These are phyloP conservation scores for Agrotis clavis DNA, from an alignment of 2,888 invertebrate species.

Conservation along the genomic window DNA sequence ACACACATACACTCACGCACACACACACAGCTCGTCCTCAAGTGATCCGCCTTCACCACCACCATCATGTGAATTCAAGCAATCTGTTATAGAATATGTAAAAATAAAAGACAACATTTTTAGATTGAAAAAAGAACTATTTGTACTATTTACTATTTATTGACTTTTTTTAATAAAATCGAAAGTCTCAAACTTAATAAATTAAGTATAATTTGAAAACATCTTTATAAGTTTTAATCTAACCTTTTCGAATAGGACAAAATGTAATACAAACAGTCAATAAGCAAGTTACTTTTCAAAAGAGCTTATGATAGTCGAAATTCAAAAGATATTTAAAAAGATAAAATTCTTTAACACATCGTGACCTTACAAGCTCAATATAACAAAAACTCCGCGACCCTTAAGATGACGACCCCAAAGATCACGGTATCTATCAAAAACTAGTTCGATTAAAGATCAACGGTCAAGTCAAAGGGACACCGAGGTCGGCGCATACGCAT, in stretches of 20 bases:
- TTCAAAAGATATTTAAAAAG: not conserved
- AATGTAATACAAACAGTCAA: not conserved
- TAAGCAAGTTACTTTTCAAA: not conserved
- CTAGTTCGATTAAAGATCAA: conserved; percentile 80
- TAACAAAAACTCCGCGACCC: conserved; percentile 19
- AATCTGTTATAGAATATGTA: conserved; percentile 75
- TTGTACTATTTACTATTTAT: too few species aligned
- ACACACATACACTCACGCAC: conserved; percentile 70
- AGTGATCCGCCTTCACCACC: conserved; percentile 87
- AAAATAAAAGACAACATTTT: conserved; percentile 28
- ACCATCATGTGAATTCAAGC: conserved; percentile 86
- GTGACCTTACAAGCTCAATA: conserved; percentile 14
- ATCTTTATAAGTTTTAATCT: too few species aligned
- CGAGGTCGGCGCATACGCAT: conserved; percentile 78
- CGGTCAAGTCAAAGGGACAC: conserved; percentile 80
- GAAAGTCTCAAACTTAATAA: too few species aligned
- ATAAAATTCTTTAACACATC: not conserved
- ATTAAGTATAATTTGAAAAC: too few species aligned
- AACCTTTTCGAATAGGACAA: not conserved
- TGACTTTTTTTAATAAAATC: too few species aligned
- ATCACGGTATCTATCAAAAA: conserved; percentile 57
- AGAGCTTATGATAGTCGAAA: not conserved
- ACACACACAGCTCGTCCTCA: conserved; percentile 77
- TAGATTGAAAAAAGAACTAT: not conserved
- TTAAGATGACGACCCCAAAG: conserved; percentile 24